phyloP scores from a whole-genome alignment of 2,797 vertebrate genomes.

The Chromis chromis region DNA sequence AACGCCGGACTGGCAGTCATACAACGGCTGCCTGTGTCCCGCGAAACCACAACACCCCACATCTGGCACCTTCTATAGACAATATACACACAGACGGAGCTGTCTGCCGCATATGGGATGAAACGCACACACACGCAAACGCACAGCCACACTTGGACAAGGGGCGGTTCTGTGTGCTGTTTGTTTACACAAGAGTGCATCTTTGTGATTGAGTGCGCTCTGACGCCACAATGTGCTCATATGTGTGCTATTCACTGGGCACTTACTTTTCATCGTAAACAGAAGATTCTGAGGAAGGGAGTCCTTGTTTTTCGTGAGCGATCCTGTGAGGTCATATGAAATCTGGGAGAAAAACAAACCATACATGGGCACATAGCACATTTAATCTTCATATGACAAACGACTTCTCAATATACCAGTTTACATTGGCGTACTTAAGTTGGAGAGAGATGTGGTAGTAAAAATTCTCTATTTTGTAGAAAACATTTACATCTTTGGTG shows the following conservation, averaged over 20 bases:
- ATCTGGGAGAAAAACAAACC: constrained; percentile 83
- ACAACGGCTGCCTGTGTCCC: constrained; percentile 77
- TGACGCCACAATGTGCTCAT: constrained; percentile 65
- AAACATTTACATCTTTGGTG: background rate
- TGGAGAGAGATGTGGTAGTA: too few species aligned
- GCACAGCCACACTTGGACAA: constrained; percentile 58
- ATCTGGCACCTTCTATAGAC: constrained; percentile 80
- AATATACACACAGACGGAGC: constrained; percentile 76
- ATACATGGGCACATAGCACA: background rate
- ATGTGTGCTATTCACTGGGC: constrained; percentile 54
- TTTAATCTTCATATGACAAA: background rate
- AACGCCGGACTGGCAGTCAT: constrained; percentile 71
- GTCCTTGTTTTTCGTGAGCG: constrained; percentile 93
- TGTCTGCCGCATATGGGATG: constrained; percentile 66
- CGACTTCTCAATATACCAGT: background rate
- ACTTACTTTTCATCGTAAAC: constrained; percentile 94
- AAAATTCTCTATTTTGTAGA: too few species aligned
- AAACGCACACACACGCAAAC: constrained; percentile 43
- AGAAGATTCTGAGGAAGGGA: constrained; percentile 93
- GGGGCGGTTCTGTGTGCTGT: constrained; percentile 63
- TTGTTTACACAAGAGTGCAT: constrained; percentile 64
- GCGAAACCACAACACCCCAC: constrained; percentile 73
- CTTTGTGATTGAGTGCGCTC: constrained; percentile 65
- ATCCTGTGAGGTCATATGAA: constrained; percentile 93
- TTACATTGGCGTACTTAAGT: background rate